Base-by-base conservation (phyloP, 2,888 invertebrate genomes). In the Ellobium chinense region DNA sequence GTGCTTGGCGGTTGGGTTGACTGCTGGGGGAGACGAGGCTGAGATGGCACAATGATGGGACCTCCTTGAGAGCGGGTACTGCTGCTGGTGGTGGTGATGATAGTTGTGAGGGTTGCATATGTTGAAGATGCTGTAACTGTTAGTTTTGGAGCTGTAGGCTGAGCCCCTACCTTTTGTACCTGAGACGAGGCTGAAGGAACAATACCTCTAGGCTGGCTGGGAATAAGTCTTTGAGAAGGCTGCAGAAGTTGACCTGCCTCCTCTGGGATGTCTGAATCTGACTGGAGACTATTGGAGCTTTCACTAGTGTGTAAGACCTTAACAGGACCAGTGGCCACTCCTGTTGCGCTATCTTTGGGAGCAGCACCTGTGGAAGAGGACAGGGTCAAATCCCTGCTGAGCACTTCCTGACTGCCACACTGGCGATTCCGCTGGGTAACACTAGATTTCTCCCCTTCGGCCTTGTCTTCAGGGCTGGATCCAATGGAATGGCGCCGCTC, bases 401-500 rank as follows among this genome's bases (percentile, higher is more conserved):
- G 72, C 24, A 86, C 66, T 70, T 87, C 87, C 75, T 88, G 87
- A 70, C 88, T 88, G 73, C 88, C 88, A 81, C 83, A 87, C 63
- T 86, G 88, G 36, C 85, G 82, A 14, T 78, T 68, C 24, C 80
- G 56, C 29, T 78, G 78, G 24, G 73, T 58, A 18, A 73, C 74
- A 69, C 66, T 84, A 21, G 82, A 69, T 39, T 80, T 78, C 39
- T 77, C 78, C 12, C 63, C 75, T 58, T 87, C 87, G 66, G 84
- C 84, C 24, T 84, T 72, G 21, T 85, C 87, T 60, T 89, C 89
- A 56, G 90, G 89, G 85, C 88, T 88, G 69, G 89, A 89, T 78
- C 90, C 90, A 68, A 89, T 88, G 62, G 90, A 90, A 83, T 90
- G 90, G 37, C 90, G 86, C n/a, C 90, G 84, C 72, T 89, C 89